Conservation (phyloP, 2,113 vertebrate species). For the Accipiter virgatus region DNA sequence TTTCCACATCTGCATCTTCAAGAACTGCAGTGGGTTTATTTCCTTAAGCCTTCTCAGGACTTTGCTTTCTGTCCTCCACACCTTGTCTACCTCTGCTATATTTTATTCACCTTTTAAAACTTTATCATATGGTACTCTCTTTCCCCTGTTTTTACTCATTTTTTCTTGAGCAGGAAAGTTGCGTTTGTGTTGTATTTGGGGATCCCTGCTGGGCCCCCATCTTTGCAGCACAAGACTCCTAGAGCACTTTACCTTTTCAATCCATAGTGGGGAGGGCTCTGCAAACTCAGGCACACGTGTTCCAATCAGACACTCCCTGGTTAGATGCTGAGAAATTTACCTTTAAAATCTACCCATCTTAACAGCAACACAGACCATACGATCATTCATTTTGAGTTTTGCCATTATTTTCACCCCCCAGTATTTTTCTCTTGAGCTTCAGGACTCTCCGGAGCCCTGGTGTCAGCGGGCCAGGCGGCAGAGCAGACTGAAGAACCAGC, state of each 20-base stretch:
- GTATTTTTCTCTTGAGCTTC: not conserved
- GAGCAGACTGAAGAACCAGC: not conserved
- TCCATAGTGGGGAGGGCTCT: fast-evolving
- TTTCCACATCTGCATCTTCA: fast-evolving
- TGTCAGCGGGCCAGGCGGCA: too few species aligned
- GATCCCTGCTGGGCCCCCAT: fast-evolving
- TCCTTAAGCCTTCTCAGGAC: not conserved
- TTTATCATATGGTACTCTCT: fast-evolving
- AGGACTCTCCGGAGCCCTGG: too few species aligned
- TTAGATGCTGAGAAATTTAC: fast-evolving
- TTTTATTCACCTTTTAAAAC: not conserved
- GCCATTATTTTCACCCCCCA: not conserved
- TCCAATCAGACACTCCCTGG: not conserved
- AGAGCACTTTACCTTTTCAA: too few species aligned
- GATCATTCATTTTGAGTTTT: too few species aligned
- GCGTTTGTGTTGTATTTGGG: not conserved
- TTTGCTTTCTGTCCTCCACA: not conserved
- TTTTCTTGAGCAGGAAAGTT: not conserved
- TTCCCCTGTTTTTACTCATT: fast-evolving
- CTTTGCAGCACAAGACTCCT: not conserved
- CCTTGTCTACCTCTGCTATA: not conserved
- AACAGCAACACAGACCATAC: not conserved
- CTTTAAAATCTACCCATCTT: not conserved
- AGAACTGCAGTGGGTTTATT: fast-evolving
- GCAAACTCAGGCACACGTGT: not conserved